These are phyloP conservation scores for Drosophila pseudotakahashii DNA, from an alignment of 2,888 invertebrate genomes.

Conservation along the genomic window DNA sequence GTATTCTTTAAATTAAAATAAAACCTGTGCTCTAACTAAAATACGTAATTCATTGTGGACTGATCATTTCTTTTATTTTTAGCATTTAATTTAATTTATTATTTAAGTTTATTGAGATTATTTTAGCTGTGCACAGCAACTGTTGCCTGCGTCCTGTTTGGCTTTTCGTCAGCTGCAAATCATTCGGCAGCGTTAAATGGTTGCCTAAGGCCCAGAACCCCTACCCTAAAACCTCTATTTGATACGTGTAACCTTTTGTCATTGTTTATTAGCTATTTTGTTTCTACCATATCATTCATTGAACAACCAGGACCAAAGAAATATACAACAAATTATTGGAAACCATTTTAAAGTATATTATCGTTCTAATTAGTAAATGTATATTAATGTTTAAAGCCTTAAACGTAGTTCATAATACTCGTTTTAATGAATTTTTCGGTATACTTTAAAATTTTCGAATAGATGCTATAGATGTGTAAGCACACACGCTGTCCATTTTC, in stretches of 20 bases:
- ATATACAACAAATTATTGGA: too few species aligned
- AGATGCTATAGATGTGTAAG: not conserved
- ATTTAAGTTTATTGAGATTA: not conserved
- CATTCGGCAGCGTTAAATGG: slow-evolving; percentile 60
- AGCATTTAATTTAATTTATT: too few species aligned
- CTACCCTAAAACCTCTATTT: not conserved
- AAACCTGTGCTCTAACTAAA: too few species aligned
- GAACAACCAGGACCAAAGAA: too few species aligned
- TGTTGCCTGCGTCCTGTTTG: slow-evolving; percentile 32
- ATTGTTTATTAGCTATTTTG: slow-evolving; percentile 32
- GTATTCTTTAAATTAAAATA: too few species aligned
- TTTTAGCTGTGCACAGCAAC: slow-evolving; percentile 16
- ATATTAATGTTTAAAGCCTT: not conserved
- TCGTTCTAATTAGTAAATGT: too few species aligned
- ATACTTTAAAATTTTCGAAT: not conserved
- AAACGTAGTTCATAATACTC: not conserved
- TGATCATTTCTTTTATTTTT: too few species aligned
- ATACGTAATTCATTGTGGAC: too few species aligned
- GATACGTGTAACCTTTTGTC: not conserved
- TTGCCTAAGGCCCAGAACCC: slow-evolving; percentile 35
- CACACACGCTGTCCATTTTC: not conserved
- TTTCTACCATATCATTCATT: not conserved
- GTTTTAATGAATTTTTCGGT: too few species aligned
- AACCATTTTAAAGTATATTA: too few species aligned
- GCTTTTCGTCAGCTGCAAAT: slow-evolving; percentile 63